phyloP scores from a whole-genome alignment of 2,113 vertebrate genomes.

The Halichoerus grypus region DNA sequence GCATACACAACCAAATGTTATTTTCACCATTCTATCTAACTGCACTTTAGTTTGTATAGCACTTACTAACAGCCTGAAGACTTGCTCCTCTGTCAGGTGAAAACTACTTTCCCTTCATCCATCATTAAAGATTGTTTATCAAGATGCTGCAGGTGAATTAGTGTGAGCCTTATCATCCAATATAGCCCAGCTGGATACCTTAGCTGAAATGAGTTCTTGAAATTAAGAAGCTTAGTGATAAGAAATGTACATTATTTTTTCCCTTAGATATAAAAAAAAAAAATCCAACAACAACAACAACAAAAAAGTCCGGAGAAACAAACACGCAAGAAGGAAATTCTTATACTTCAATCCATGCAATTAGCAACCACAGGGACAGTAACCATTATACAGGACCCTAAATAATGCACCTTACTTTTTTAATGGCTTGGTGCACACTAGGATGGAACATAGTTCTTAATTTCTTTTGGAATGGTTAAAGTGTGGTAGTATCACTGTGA shows the following conservation, averaged over 20 bases:
- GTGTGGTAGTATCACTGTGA: background rate
- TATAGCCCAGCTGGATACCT: conserved; percentile 70
- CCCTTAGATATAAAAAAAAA: background rate
- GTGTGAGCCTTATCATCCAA: conserved; percentile 79
- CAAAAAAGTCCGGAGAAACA: background rate
- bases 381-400: background rate
- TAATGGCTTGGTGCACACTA: background rate
- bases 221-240: conserved; percentile 84
- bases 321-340: background rate
- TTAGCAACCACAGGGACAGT: rapidly evolving
- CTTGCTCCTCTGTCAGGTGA: conserved; percentile 30
- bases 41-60: background rate
- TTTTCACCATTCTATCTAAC: background rate
- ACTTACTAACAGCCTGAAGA: conserved; percentile 70
- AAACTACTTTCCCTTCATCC: conserved; percentile 78
- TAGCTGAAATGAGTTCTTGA: conserved; percentile 77
- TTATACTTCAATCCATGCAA: background rate
- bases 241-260: conserved; percentile 68
- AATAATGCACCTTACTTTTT: background rate
- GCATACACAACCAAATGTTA: background rate
- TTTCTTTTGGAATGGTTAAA: background rate
- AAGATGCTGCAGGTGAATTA: conserved; percentile 82
- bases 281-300: background rate
- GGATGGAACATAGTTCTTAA: background rate
- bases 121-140: conserved; percentile 81